These are phyloP conservation scores for Macrotus californicus DNA, from an alignment of 2,113 vertebrate genomes.

Conservation along the genomic window DNA sequence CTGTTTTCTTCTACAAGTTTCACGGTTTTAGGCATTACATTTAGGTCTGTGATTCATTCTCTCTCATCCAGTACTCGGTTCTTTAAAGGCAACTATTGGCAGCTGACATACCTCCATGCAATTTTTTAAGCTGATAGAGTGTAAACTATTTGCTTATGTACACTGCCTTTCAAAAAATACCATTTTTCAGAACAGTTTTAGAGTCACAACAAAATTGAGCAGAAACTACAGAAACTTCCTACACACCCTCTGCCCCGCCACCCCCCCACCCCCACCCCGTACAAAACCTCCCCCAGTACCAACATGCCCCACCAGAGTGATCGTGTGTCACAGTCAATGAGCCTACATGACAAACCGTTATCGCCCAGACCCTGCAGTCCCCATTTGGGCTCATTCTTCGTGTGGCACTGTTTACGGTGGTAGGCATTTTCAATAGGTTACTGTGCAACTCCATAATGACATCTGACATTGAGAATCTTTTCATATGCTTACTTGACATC, in stretches of 20 bases:
- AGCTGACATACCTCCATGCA: not conserved
- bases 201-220: not conserved
- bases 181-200: not conserved
- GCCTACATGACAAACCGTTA: not conserved
- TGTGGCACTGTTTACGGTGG: not conserved
- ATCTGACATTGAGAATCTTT: not conserved
- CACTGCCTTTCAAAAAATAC: not conserved
- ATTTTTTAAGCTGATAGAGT: not conserved
- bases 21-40: not conserved
- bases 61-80: not conserved
- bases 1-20: not conserved
- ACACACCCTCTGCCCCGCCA: no score
- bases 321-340: not conserved
- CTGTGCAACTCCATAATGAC: not conserved
- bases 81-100: not conserved
- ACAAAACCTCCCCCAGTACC: not conserved
- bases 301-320: no score
- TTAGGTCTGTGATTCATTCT: not conserved
- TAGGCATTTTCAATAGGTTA: no score
- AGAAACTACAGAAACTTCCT: not conserved
- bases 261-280: fast-evolving
- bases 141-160: not conserved
- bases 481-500: not conserved
- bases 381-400: not conserved
- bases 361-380: not conserved